Percentiles rank a stretch among this genome's conserved stretches.
phyloP scores from a whole-genome alignment of 1,140 invertebrate genomes.

The Anoplophora glabripennis region DNA sequence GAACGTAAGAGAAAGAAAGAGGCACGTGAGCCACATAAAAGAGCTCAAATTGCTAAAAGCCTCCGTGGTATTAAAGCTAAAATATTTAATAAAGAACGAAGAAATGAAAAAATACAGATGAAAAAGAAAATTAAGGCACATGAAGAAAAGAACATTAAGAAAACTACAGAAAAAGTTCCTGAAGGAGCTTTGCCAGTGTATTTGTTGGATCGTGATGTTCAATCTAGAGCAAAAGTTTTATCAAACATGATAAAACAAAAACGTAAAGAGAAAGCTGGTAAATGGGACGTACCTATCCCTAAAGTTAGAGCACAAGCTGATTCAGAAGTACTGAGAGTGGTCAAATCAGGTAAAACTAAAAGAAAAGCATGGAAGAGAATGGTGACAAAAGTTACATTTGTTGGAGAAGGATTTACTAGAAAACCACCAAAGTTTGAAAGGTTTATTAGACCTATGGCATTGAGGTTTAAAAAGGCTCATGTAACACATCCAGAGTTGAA shows the following conservation, averaged over 20 bases:
- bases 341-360: slow-evolving; percentile 92
- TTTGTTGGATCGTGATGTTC: slow-evolving; percentile 93
- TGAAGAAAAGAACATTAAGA: slow-evolving; percentile 86
- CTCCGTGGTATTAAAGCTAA: slow-evolving; percentile 97
- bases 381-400: slow-evolving; percentile 98
- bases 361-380: slow-evolving; percentile 99
- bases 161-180: slow-evolving; percentile 76
- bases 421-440: slow-evolving; percentile 99
- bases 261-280: slow-evolving; percentile 98
- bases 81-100: slow-evolving; percentile 93
- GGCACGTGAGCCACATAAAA: slow-evolving; percentile 87
- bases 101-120: slow-evolving; percentile 98
- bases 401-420: slow-evolving; percentile 96
- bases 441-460: slow-evolving; percentile 97
- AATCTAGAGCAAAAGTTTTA: slow-evolving; percentile 89
- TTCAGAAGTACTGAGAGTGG: slow-evolving; percentile 94
- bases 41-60: slow-evolving; percentile 85
- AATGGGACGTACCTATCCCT: slow-evolving; percentile 99
- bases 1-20: slow-evolving; percentile 95
- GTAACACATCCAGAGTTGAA: slow-evolving; percentile 99
- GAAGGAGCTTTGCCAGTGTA: slow-evolving; percentile 96
- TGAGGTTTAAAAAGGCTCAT: slow-evolving; percentile 95
- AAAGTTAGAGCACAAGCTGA: slow-evolving; percentile 98
- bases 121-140: slow-evolving; percentile 96
- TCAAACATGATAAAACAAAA: slow-evolving; percentile 99